Base-by-base conservation (phyloP, 2,113 vertebrate species). In the Catharus minimus region DNA sequence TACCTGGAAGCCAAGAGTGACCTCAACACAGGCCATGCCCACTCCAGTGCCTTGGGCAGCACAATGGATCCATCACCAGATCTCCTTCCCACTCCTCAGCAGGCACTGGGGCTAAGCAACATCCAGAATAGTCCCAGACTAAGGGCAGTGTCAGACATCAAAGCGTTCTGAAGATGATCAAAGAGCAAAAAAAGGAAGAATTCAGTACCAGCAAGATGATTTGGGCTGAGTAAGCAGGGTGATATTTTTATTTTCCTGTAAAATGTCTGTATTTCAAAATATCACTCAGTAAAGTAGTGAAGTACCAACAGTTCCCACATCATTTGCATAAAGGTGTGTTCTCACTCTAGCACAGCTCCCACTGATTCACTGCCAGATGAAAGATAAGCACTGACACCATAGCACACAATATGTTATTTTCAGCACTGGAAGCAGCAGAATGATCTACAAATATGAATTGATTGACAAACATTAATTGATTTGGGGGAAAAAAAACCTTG, bases 51-150 rank as follows among this genome's bases (percentile, higher is more conserved):
- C 16, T 43, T 47, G 23, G 71, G 55, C 46, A 46, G 17, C 33
- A 32, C 1, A 1, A 0, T 4, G 12, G 6, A 15, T 65, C 55
- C 56, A 44, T 10, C 15, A 8, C 10, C 43, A 60, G 7, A 19
- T 33, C 69, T 56, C 16, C 23, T 53, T 41, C 64, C 24, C 19
- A 10, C 19, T 58, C 56, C 47, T 50, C 52, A 74, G 32, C 65
- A 69, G 11, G 52, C 15, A 50, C 43, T 1, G 1, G 22, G 19
- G 2, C 0, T 4, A 17, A 18, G 41, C 24, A 83, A 28, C 7
- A 47, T 5, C 18, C 24, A 1, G 15, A 61, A 24, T 1, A 43
- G 39, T 26, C 53, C 39, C 43, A n/a, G 8, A 5, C 15, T 62
- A n/a, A 83, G 6, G 13, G 26, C 20, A 33, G 22, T 9, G 5